These are phyloP conservation scores for Crocidura indochinensis DNA, from an alignment of 2,797 vertebrate species.

Conservation along the genomic window DNA sequence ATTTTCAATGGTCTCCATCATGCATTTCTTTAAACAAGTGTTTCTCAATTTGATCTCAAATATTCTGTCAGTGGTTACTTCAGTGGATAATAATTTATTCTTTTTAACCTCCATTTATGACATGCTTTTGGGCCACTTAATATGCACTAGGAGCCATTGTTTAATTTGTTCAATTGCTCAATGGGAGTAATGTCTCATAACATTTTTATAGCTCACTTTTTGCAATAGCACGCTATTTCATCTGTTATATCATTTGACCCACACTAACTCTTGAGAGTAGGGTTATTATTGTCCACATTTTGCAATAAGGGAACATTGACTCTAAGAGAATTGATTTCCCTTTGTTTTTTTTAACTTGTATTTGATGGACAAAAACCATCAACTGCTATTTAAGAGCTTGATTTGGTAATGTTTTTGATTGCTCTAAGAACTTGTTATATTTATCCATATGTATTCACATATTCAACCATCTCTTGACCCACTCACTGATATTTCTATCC, in stretches of 20 bases:
- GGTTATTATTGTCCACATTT: neutral
- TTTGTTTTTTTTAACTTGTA: neutral
- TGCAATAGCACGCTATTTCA: neutral
- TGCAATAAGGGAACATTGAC: neutral
- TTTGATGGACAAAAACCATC: neutral
- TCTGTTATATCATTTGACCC: neutral
- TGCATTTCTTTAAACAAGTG: neutral
- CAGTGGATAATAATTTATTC: neutral
- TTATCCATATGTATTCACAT: fast-evolving
- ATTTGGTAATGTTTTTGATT: neutral
- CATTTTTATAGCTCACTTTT: neutral
- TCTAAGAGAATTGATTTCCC: neutral
- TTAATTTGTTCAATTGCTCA: neutral
- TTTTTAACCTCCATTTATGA: neutral
- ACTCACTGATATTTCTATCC: neutral
- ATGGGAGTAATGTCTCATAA: fast-evolving
- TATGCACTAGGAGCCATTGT: too few species aligned
- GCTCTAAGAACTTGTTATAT: neutral
- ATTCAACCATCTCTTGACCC: neutral
- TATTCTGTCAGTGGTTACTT: too few species aligned
- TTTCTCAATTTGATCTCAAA: neutral
- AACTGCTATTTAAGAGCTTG: neutral
- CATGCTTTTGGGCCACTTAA: neutral
- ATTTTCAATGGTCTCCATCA: fast-evolving
- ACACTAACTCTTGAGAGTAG: neutral